Evolutionary conservation across 2,797 vertebrate genomes (phyloP), one percentile per base, ranked within the genome.

Genomic region (Hemitrygon akajei): DNA sequence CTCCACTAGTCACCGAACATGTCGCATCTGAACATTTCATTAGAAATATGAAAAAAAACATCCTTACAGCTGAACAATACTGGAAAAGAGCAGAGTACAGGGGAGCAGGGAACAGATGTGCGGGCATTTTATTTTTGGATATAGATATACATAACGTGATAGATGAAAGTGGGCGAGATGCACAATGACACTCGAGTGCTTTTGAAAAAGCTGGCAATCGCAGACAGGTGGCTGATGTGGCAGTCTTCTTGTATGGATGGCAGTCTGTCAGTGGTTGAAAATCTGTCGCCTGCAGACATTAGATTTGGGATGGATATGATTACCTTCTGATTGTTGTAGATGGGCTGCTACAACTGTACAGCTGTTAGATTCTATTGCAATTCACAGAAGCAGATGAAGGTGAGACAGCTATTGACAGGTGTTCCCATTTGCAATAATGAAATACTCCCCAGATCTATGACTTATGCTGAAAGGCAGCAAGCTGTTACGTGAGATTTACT

Each of bases 301-400:
- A 69, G n/a, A 47, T 93, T 56, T 93, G 71, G 40, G 71, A 40
- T 27, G 47, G 91, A 76, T 93, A 93, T 93, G 91, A 93, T 93
- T 93, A 93, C 91, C 71, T 76, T 56, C 47, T 93, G 71, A 76
- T 93, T 76, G 71, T 93, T 76, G 47, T 76, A 6, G 91, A 58
- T 76, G 47, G 69, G 14, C 27, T 93, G 91, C 91, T 93, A 27
- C 91, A 56, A 76, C 73, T 56, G 73, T 76, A 93, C 69, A 93
- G 91, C 91, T 93, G 91, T 75, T 93, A 93, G 30, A 56, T 30
- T 93, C 71, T 58, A 56, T 93, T 93, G 69, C 56, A 93, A 69
- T 40, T 34, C 87, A 69, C 34, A 56, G 71, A 93, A 75, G 71
- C 34, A 93, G 37, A 22, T 58, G 14, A 76, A 76, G 47, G 60